Evolutionary conservation across 2,888 invertebrate species (phyloP), one percentile per base, ranked within the genome.

Genomic region (Notocelia uddmanniana): DNA sequence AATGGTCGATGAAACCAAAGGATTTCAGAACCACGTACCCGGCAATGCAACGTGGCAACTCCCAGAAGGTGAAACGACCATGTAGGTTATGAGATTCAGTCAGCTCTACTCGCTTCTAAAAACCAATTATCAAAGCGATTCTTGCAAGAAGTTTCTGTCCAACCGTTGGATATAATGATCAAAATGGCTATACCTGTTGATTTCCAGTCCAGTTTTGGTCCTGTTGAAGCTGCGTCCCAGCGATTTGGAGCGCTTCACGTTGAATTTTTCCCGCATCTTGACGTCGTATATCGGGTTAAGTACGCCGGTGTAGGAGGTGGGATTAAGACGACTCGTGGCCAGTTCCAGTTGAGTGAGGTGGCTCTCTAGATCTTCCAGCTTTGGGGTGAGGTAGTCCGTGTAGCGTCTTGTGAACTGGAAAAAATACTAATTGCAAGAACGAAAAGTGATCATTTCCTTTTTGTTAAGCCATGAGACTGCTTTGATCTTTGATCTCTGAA

Each of bases 221-320:
- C 87, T 80, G 70, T 87, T 92, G 21, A 89, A 90, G 64, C 86
- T 91, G 0, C 92, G 78, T 0, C 91, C 90, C 31, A 93, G 59
- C 0, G 91, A 92, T 69, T 92, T 92, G 0, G 93, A 90, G 37
- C 93, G 76, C 74, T 93, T 93, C 2, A 92, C 91, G 0, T 76
- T 76, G 76, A 93, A 92, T 74, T 87, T 90, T 78, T 93, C 90
- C 76, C 81, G 85, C 23, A 93, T 82, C 75, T 91, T 93, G 6
- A 89, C 85, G 74, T 92, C 91, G 81, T 92, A 91, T 18, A 91
- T 81, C 0, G 93, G 93, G 77, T 92, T 93, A 48, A 92, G 89
- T 15, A 93, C 88, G 2, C 93, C 93, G 0, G 92, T 92, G 77
- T 85, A 92, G 0, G 76, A 73, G 72, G 74, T 73, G 1, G 77